Conservation (phyloP, 2,888 invertebrate species). For the Drosophila acutilabella region DNA sequence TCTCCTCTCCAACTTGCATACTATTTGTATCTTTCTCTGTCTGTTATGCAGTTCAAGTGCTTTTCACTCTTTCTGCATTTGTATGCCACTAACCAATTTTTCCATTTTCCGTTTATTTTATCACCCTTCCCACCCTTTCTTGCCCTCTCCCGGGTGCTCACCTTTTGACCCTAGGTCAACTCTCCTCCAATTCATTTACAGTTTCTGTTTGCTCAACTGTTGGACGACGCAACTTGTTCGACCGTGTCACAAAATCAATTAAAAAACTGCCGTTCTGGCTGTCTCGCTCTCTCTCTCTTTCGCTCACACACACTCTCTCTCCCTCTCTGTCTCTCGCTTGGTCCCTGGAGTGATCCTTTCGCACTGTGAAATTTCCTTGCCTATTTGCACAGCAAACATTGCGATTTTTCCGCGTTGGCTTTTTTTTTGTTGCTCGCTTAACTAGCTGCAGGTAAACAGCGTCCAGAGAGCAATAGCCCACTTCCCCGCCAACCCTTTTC, state of each 20-base stretch:
- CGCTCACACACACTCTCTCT: neutral
- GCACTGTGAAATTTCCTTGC: slow-evolving; percentile 8
- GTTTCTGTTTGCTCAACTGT: slow-evolving; percentile 36
- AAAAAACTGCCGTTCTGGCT: slow-evolving; percentile 43
- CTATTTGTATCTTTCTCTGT: neutral
- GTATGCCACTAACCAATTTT: neutral
- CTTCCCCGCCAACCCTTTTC: neutral
- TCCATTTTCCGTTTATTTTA: slow-evolving; percentile 13
- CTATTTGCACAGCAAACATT: slow-evolving; percentile 53
- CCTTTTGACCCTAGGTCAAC: slow-evolving; percentile 15
- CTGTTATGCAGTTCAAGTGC: neutral
- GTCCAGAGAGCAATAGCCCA: slow-evolving; percentile 11
- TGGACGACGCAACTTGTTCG: slow-evolving; percentile 38
- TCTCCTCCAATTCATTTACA: slow-evolving; percentile 40
- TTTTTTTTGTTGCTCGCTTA: slow-evolving; percentile 7
- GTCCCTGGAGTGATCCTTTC: slow-evolving; percentile 11
- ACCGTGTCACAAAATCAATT: slow-evolving; percentile 66
- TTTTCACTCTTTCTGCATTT: neutral
- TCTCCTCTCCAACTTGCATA: neutral
- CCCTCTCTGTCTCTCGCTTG: neutral
- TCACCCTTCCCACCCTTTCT: neutral
- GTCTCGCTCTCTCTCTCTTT: neutral
- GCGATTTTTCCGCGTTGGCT: slow-evolving; percentile 1
- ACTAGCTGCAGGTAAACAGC: slow-evolving; percentile 49
- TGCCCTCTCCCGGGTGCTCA: neutral